Evolutionary conservation across 2,888 invertebrate species (phyloP), one percentile per base, ranked within the genome.

Genomic region (Limnephilus lunatus): DNA sequence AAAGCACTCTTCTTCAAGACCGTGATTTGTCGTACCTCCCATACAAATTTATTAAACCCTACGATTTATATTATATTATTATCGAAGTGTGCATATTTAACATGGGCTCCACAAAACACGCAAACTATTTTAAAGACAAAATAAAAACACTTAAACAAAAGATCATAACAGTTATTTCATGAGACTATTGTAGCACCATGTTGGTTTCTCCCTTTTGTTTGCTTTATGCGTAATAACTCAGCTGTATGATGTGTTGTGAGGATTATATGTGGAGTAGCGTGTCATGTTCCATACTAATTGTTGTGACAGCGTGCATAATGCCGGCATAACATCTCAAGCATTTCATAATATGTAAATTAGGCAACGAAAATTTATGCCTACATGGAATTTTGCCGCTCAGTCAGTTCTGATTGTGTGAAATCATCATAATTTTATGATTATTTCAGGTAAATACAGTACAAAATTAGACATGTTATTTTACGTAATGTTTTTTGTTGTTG

Each of bases 281-380:
- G 92, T 92, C 92, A 91, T 92, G 92, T 92, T 32, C 87, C 68
- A 85, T 80, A 91, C 90, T 91, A 92, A 91, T 92, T 91, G 85
- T 85, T 68, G 82, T 92, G 91, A 91, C 92, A 91, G 92, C 81
- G 25, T 48, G 90, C 91, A 89, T 89, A 89, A 91, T 92, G 86
- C 83, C 68, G 44, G 32, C 31, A 35, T 87, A 31, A 53, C 68
- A 68, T 31, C 87, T 87, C 87, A 53, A 87, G 68, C 48, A 30
- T 30, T 48, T 39, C 39, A 85, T 39, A 85, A 2, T 68, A 48
- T 87, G 32, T 87, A 53, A 87, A 86, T 86, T 86, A 39, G 86
- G 35, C 86, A 86, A 3, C 30, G 39, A 44, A 86, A 86, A 86
- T 25, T 83, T 35, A 35, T 31, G 83, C 35, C 32, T 39, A 2